These are phyloP conservation scores for Cinclus mexicanus DNA, from an alignment of 2,113 vertebrate genomes.

Conservation along the genomic window DNA sequence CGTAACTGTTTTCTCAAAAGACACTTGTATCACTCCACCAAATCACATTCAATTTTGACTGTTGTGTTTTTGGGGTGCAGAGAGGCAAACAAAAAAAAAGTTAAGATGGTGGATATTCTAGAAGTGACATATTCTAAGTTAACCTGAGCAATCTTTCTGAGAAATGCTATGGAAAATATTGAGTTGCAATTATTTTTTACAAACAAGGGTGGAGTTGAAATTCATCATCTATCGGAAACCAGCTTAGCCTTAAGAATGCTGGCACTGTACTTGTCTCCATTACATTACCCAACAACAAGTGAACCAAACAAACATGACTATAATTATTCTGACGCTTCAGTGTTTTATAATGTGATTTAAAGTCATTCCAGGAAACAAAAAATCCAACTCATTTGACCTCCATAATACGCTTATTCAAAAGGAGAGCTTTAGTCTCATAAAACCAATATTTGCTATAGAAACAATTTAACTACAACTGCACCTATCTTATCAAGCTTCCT, in stretches of 20 bases:
- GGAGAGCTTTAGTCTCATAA: neutral
- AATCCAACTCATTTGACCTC: neutral
- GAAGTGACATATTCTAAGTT: neutral
- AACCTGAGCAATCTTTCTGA: neutral
- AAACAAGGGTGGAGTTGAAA: constrained; percentile 36
- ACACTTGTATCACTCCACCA: neutral
- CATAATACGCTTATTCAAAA: constrained; percentile 1
- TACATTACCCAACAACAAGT: neutral
- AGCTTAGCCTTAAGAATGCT: neutral
- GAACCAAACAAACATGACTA: neutral
- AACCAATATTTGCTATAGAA: constrained; percentile 31
- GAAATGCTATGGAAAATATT: neutral
- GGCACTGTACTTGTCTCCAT: neutral
- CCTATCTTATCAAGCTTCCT: neutral
- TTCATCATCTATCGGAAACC: neutral
- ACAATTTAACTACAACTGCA: neutral
- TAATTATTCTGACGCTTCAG: constrained; percentile 18
- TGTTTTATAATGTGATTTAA: constrained; percentile 12
- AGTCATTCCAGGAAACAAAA: constrained; percentile 4
- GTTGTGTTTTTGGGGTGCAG: neutral
- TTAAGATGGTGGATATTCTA: neutral
- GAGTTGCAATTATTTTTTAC: neutral
- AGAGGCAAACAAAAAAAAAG: neutral
- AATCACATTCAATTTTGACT: neutral
- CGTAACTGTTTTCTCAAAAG: neutral